Conservation (phyloP, 1,140 invertebrate species). For the Zaprionus ghesquierei region DNA sequence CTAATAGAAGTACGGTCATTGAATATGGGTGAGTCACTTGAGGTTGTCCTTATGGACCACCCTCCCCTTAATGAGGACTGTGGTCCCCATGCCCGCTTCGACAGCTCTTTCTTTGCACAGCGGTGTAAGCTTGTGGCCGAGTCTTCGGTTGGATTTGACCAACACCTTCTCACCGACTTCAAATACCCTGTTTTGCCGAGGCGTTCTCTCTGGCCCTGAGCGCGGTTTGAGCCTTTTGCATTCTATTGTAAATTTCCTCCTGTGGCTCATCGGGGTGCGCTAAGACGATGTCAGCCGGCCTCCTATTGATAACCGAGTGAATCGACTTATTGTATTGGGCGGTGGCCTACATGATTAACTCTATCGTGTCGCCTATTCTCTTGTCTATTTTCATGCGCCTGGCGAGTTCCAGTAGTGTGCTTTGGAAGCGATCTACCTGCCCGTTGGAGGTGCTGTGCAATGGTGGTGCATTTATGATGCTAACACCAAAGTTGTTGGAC, state of each 20-base stretch:
- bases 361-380: neutral
- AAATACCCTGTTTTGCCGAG: neutral
- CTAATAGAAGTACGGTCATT: too few species aligned
- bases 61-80: too few species aligned
- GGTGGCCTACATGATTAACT: neutral
- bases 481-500: neutral
- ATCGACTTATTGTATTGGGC: neutral
- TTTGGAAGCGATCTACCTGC: neutral
- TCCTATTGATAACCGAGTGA: neutral
- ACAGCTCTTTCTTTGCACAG: too few species aligned
- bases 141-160: neutral
- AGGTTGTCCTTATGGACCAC: too few species aligned
- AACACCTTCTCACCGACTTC: neutral
- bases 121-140: neutral
- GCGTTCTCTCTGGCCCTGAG: neutral
- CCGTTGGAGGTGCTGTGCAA: neutral
- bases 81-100: too few species aligned
- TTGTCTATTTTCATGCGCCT: neutral
- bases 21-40: too few species aligned
- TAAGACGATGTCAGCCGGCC: neutral
- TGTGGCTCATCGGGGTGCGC: constrained; percentile 4
- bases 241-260: neutral
- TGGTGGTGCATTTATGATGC: constrained; percentile 1
- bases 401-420: neutral
- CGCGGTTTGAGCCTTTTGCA: neutral